A percentile compares a stretch with the other conserved stretches of the same genome.
These are phyloP conservation scores for Drosophila kikkawai DNA, from an alignment of 1,140 invertebrate species.

Conservation along the genomic window DNA sequence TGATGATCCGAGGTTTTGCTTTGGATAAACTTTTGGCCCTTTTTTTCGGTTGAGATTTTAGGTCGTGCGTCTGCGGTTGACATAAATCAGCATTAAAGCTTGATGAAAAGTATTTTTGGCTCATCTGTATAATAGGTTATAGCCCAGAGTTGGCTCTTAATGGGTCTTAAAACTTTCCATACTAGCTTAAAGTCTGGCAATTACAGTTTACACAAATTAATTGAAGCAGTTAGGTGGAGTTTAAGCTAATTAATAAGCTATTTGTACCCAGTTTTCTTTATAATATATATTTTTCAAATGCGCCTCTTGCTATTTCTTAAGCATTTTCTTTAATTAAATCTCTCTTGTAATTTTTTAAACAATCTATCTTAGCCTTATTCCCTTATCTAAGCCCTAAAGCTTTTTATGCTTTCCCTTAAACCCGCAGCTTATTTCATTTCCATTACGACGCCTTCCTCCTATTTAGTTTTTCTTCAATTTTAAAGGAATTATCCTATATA, in stretches of 20 bases:
- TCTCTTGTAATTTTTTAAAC: neutral
- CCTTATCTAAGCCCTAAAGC: neutral
- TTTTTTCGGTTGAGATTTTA: constrained; percentile 14
- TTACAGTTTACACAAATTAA: constrained; percentile 19
- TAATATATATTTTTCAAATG: neutral
- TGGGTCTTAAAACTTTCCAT: constrained; percentile 20
- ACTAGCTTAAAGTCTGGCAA: constrained; percentile 8
- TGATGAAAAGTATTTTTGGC: constrained; percentile 65
- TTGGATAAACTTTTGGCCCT: constrained; percentile 68
- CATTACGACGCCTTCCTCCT: constrained; percentile 7
- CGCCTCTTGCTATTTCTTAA: neutral
- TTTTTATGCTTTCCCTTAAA: neutral
- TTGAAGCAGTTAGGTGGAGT: neutral
- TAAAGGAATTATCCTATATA: constrained; percentile 12
- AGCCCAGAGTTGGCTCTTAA: constrained; percentile 15
- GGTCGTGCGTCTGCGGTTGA: constrained; percentile 58
- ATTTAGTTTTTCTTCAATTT: constrained; percentile 38
- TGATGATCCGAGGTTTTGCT: constrained; percentile 56
- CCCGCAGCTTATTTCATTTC: constrained; percentile 10
- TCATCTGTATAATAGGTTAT: constrained; percentile 40
- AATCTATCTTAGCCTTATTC: neutral
- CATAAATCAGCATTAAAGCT: constrained; percentile 78
- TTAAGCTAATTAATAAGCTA: neutral
- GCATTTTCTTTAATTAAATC: neutral
- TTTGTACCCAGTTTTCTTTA: neutral